phyloP scores from a whole-genome alignment of 2,797 vertebrate species.

The Danio tinwini region DNA sequence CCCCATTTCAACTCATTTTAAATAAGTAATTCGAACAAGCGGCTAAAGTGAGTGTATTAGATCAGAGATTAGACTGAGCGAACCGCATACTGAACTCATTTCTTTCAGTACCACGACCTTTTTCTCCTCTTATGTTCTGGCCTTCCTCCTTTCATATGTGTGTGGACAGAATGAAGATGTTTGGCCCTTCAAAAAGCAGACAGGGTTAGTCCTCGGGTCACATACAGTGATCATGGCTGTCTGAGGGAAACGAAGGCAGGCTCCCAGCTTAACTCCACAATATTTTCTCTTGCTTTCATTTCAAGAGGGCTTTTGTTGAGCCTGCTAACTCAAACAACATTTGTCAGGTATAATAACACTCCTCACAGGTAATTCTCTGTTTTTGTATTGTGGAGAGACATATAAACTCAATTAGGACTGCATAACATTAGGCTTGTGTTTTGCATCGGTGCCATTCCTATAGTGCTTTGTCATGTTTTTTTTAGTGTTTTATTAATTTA shows the following conservation, averaged over 20 bases:
- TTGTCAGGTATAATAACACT: slow-evolving; percentile 12
- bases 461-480: not conserved
- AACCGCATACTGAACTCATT: slow-evolving; percentile 49
- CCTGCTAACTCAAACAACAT: not conserved
- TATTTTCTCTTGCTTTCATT: not conserved
- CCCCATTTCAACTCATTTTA: too few species aligned
- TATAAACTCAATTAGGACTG: slow-evolving; percentile 22
- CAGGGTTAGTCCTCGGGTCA: slow-evolving; percentile 15
- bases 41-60: slow-evolving; percentile 2
- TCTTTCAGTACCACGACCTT: slow-evolving; percentile 51
- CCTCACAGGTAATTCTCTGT: slow-evolving; percentile 40
- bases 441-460: slow-evolving; percentile 32
- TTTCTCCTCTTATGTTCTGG: slow-evolving; percentile 46
- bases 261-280: not conserved
- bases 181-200: slow-evolving; percentile 25
- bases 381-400: slow-evolving; percentile 9
- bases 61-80: slow-evolving; percentile 55
- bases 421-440: slow-evolving; percentile 48
- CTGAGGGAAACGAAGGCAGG: slow-evolving; percentile 8
- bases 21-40: too few species aligned
- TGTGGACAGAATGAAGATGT: slow-evolving; percentile 25
- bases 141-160: slow-evolving; percentile 41
- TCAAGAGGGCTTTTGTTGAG: slow-evolving; percentile 5
- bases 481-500: too few species aligned
- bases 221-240: not conserved